These are phyloP conservation scores for Masticophis lateralis DNA, from an alignment of 2,797 vertebrate species.

Conservation along the genomic window DNA sequence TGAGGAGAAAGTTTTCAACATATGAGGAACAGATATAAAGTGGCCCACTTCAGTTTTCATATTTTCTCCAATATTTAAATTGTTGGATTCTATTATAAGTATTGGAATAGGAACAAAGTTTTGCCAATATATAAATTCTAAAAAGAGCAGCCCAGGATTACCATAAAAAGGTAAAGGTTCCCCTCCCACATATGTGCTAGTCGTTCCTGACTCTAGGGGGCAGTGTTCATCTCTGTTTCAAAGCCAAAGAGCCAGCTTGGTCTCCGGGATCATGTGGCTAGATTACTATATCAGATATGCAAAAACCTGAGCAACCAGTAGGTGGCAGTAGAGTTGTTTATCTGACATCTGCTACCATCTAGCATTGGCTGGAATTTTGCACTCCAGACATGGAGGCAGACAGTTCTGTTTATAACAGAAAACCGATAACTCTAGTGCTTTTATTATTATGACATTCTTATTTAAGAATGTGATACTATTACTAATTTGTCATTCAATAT, in stretches of 20 bases:
- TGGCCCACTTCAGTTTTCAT: neutral
- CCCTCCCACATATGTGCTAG: too few relatives aligned
- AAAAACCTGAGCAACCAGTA: neutral
- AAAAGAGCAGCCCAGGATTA: neutral
- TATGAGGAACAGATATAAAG: neutral
- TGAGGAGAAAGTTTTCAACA: neutral
- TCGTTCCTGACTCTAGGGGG: too few relatives aligned
- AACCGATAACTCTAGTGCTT: neutral
- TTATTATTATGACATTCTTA: slow-evolving; percentile 2
- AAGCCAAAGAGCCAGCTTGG: too few relatives aligned
- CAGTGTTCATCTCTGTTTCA: too few relatives aligned
- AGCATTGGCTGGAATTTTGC: neutral
- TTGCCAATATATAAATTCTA: neutral
- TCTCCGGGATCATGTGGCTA: too few relatives aligned
- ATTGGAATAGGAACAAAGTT: neutral
- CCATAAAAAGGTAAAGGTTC: neutral
- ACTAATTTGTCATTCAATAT: slow-evolving; percentile 32
- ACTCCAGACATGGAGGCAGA: neutral
- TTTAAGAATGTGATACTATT: neutral
- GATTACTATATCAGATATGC: neutral
- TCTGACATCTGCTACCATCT: neutral
- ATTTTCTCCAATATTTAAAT: neutral
- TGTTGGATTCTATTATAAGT: neutral
- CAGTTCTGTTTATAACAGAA: neutral
- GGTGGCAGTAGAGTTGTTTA: neutral